phyloP scores from a whole-genome alignment of 1,140 invertebrate genomes.

The Drosophila parabipectinata region DNA sequence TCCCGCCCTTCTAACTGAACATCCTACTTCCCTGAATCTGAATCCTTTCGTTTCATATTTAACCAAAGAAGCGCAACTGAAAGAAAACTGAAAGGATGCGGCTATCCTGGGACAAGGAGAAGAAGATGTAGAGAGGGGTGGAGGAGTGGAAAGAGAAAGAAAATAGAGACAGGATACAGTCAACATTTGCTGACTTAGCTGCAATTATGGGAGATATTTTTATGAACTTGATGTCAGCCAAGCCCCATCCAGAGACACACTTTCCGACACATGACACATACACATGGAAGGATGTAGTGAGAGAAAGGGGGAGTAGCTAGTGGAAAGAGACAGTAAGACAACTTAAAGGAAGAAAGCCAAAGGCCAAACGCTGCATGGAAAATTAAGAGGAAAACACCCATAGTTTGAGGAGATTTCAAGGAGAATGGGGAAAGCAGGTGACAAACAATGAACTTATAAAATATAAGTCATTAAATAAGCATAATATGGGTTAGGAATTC shows the following conservation, averaged over 20 bases:
- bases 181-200: conserved; percentile 65
- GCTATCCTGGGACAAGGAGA: conserved; percentile 24
- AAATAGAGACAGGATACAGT: conserved; percentile 21
- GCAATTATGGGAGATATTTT: conserved; percentile 68
- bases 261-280: conserved; percentile 15
- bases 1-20: conserved; percentile 23
- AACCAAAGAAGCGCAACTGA: conserved; percentile 15
- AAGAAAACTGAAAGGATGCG: conserved; percentile 15
- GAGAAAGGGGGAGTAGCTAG: neutral
- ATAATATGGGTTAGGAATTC: neutral
- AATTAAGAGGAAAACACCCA: conserved; percentile 21
- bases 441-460: neutral
- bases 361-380: conserved; percentile 23
- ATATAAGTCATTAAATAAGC: neutral
- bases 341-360: conserved; percentile 10
- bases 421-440: neutral
- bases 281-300: neutral
- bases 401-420: neutral
- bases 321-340: conserved; percentile 5
- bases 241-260: conserved; percentile 30
- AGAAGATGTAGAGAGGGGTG: neutral
- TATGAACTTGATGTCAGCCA: conserved; percentile 64
- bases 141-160: neutral
- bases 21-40: conserved; percentile 53
- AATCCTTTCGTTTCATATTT: conserved; percentile 71